A percentile compares a stretch with the other conserved stretches of the same genome.
These are phyloP conservation scores for Tortricodes alternella DNA, from an alignment of 2,888 invertebrate genomes.

Conservation along the genomic window DNA sequence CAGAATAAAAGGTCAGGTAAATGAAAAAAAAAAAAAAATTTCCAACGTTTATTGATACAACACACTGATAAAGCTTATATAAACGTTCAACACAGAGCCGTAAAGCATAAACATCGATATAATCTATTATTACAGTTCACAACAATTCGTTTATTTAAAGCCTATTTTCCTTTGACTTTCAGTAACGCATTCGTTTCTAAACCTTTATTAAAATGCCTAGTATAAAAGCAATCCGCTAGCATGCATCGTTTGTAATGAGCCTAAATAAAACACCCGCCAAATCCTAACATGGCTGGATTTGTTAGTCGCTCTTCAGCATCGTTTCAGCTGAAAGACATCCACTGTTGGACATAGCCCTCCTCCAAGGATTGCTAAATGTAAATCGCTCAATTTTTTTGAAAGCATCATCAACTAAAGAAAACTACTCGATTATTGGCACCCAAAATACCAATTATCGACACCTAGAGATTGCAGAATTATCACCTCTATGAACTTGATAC, in stretches of 20 bases:
- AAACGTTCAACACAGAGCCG: constrained; percentile 55
- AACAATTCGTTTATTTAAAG: constrained; percentile 37
- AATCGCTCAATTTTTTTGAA: too few relatives aligned
- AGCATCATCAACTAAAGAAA: too few relatives aligned
- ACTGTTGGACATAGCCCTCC: too few relatives aligned
- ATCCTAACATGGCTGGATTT: too few relatives aligned
- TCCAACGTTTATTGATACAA: constrained; percentile 57
- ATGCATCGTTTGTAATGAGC: not conserved
- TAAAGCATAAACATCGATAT: constrained; percentile 51
- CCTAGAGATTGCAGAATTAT: too few relatives aligned
- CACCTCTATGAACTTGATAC: too few relatives aligned
- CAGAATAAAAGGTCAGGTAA: constrained; percentile 24
- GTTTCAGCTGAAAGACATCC: too few relatives aligned
- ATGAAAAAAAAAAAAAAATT: constrained; percentile 34
- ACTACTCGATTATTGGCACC: too few relatives aligned
- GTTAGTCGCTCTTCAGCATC: too few relatives aligned
- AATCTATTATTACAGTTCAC: constrained; percentile 37
- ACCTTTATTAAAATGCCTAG: not conserved
- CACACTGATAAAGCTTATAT: constrained; percentile 57
- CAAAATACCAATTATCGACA: too few relatives aligned
- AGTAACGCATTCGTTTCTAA: constrained; percentile 10
- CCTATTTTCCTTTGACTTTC: constrained; percentile 24
- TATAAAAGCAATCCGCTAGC: constrained; percentile 3
- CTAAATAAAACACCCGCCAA: too few relatives aligned
- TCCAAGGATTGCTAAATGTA: too few relatives aligned